Conservation (phyloP, 2,113 vertebrate genomes). For the Pyrgilauda ruficollis region DNA sequence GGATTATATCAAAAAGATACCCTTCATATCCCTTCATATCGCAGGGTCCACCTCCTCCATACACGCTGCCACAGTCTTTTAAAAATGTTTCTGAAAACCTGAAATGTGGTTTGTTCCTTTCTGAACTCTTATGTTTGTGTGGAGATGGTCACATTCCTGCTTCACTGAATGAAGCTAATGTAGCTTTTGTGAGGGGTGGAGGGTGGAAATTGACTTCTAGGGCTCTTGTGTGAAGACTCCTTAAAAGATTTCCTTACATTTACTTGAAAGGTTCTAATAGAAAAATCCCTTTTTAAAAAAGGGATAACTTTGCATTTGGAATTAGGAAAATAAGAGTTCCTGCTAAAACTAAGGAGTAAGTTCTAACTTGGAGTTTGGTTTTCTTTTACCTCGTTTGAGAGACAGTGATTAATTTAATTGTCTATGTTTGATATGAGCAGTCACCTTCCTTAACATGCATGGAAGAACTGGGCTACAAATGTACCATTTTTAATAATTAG, state of each 20-base stretch:
- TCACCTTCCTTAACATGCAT: accelerated
- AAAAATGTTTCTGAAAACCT: background rate
- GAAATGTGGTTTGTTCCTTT: background rate
- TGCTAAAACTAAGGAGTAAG: background rate
- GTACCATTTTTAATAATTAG: background rate
- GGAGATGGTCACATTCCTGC: background rate
- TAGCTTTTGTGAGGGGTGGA: background rate
- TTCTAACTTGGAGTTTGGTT: background rate
- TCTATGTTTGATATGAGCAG: background rate
- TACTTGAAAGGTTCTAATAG: background rate
- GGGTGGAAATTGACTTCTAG: background rate
- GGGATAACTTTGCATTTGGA: background rate
- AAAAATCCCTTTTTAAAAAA: background rate
- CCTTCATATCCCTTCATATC: background rate
- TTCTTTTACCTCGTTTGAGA: background rate
- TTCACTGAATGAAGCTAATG: background rate
- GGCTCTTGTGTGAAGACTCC: background rate
- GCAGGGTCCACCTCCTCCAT: background rate
- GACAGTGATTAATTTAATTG: background rate
- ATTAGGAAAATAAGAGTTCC: background rate
- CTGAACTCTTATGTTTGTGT: background rate
- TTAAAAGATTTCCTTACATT: background rate
- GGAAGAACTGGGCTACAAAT: background rate
- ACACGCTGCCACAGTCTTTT: accelerated
- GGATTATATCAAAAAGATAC: background rate